Conservation (phyloP, 2,113 vertebrate species). For the Sinocyclocheilus anshuiensis region DNA sequence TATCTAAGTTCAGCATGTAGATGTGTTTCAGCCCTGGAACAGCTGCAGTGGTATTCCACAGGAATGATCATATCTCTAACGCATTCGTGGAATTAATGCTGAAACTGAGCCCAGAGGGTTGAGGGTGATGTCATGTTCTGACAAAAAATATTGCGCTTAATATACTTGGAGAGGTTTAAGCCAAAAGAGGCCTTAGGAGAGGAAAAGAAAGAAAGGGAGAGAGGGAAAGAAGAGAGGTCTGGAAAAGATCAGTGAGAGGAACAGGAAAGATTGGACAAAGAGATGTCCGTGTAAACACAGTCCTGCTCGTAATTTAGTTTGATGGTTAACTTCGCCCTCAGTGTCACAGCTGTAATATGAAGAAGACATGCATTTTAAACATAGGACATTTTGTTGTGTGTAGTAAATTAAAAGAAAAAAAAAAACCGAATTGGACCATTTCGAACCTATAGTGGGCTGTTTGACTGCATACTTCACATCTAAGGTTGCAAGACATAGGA, state of each 20-base stretch:
- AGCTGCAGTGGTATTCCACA: constrained; percentile 19
- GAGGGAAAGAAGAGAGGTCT: constrained; percentile 54
- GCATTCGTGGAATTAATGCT: constrained; percentile 8
- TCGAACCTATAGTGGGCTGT: no score
- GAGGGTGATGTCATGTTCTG: constrained; percentile 18
- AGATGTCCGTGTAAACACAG: constrained; percentile 60
- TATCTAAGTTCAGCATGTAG: constrained; percentile 12
- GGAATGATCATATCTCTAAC: constrained; percentile 20
- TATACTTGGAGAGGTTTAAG: background rate
- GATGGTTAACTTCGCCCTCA: constrained; percentile 65
- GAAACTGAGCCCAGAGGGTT: background rate
- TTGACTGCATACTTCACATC: no score
- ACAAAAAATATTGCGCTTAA: constrained; percentile 60
- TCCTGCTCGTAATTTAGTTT: constrained; percentile 43
- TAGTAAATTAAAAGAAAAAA: background rate
- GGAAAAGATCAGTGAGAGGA: constrained; percentile 72
- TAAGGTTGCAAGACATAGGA: no score
- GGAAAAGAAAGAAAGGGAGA: constrained; percentile 18
- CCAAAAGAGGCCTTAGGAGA: constrained; percentile 30
- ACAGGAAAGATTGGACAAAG: constrained; percentile 72
- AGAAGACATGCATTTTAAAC: background rate
- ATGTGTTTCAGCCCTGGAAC: background rate
- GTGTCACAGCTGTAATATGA: constrained; percentile 53
- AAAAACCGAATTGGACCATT: no score
- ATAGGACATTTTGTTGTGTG: background rate